Base-by-base conservation (phyloP, 2,797 vertebrate species). In the Lithobates pipiens region DNA sequence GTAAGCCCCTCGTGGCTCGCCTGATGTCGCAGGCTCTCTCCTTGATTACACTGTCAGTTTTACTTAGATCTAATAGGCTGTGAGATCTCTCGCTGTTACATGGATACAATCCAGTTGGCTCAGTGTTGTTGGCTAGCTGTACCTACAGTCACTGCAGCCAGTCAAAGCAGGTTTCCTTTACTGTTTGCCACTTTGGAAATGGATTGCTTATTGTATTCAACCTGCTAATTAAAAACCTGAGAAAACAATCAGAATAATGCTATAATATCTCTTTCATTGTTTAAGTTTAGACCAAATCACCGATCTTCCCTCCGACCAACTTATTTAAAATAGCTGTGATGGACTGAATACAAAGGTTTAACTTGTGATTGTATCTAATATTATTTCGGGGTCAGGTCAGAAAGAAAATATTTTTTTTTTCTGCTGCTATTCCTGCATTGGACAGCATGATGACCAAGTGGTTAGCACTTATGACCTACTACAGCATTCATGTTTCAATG, bases 91-190 rank as follows among this genome's bases (percentile, higher is more conserved):
- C 8, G 69, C 69, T 71, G 25, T 68, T 78, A 32, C 39, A 68
- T 78, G 77, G 77, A 78, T 46, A 21, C 36, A 68, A 10, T 78
- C 63, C 77, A 78, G 36, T 68, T 78, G 77, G 77, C 76, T 27
- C n/a, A 67, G 2, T 44, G 39, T 68, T 42, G 44, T n/a, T 46
- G 21, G 36, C 67, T 78, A 36, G 77, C 61, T 46, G 36, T 39
- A 44, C 25, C 36, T 77, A 25, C 23, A 21, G 27, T 65, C 32
- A 39, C 10, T 16, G 23, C 21, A 77, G 76, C 34, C 76, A 42
- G 10, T 42, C 23, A 42, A 3, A 44, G 21, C 76, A 39, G 65
- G 15, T 78, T 67, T 78, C 36, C 34, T 77, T 39, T 77, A 34
- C 32, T 3, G 34, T 39, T 34, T 61, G 13, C 13, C 36, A 63